Percentiles rank a stretch among this genome's conserved stretches.
Evolutionary conservation across 2,888 invertebrate species (phyloP).

Genomic region (Xestoiulus laeticollis): DNA sequence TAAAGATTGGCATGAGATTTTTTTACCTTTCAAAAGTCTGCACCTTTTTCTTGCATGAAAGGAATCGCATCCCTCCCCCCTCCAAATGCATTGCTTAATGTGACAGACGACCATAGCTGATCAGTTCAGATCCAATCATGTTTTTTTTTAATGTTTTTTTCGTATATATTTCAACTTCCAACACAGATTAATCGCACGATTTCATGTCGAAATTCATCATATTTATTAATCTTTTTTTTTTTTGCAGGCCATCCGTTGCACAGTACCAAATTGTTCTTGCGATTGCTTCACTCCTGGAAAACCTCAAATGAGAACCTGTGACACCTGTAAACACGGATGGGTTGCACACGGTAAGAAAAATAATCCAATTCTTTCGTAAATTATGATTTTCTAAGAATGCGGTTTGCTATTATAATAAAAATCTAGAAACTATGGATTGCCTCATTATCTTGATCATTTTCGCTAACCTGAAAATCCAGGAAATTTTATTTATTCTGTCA

Average conservation of each 20-base stretch:
- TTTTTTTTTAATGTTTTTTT: no score
- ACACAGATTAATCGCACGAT: background rate
- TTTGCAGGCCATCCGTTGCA: constrained; percentile 74
- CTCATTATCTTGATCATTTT: no score
- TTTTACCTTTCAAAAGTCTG: background rate
- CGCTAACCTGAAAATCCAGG: no score
- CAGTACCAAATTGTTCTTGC: constrained; percentile 73
- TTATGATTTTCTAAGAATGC: background rate
- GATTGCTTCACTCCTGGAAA: constrained; percentile 77
- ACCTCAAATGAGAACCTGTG: constrained; percentile 74
- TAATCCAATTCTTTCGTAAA: background rate
- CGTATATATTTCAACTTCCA: background rate
- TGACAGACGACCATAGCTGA: constrained; percentile 16
- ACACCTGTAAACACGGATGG: constrained; percentile 78
- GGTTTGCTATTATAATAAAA: no score
- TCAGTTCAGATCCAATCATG: background rate
- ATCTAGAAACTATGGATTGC: no score
- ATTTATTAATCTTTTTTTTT: constrained; percentile 53
- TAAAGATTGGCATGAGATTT: constrained; percentile 29
- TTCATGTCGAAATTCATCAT: background rate
- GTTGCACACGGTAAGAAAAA: constrained; percentile 75
- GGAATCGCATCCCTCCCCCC: constrained; percentile 17
- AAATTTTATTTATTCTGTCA: no score
- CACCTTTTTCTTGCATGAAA: constrained; percentile 27
- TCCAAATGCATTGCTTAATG: background rate